Evolutionary conservation across 2,888 invertebrate species (phyloP).

Genomic region (Eubasilissa splendida): DNA sequence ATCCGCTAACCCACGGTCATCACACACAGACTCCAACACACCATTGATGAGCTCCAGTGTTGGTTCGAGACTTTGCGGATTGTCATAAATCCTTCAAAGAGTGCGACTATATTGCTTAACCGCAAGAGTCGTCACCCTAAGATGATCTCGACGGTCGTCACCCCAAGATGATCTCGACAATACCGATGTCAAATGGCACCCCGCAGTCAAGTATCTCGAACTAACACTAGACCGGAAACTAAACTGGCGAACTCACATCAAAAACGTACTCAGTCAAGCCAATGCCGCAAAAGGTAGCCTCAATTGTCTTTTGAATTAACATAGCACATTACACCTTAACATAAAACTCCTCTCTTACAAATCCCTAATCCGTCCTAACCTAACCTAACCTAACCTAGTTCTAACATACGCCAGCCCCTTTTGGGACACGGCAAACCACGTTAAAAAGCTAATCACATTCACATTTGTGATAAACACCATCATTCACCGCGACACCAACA

Average conservation of each 20-base stretch:
- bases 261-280: background rate
- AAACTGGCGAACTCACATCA: background rate
- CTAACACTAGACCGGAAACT: slow-evolving; percentile 3
- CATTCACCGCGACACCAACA: no score
- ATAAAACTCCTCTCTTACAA: background rate
- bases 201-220: background rate
- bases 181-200: background rate
- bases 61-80: no score
- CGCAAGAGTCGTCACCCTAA: no score
- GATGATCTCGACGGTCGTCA: background rate
- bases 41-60: background rate
- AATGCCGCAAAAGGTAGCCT: background rate
- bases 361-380: background rate
- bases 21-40: background rate
- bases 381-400: no score
- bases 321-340: background rate
- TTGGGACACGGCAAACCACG: background rate
- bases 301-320: background rate
- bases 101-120: no score
- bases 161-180: background rate
- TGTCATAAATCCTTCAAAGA: no score
- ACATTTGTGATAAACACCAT: no score
- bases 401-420: slow-evolving; percentile 8
- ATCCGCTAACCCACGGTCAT: background rate
- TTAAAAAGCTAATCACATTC: background rate